Percentiles rank a stretch among this genome's conserved stretches.
Evolutionary conservation across 2,888 invertebrate species (phyloP).

Genomic region (Nematopogon swammerdamellus): DNA sequence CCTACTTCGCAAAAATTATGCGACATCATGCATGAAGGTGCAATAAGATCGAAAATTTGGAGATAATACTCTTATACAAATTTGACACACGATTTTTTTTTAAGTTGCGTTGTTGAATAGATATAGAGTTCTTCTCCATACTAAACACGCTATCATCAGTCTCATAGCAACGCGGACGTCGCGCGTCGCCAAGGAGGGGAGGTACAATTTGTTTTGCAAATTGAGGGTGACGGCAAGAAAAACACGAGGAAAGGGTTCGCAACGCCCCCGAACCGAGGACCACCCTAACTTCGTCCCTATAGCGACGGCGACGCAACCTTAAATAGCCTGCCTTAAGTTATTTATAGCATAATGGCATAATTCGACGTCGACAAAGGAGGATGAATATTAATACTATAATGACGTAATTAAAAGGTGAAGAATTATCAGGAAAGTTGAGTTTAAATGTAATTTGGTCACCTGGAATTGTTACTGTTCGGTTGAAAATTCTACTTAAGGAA

Average conservation of each 20-base stretch:
- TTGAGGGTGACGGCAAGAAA: conserved; percentile 33
- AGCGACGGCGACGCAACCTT: neutral
- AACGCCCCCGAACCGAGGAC: neutral
- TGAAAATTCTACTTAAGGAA: too few relatives aligned
- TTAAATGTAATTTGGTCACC: too few relatives aligned
- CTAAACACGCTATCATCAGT: neutral
- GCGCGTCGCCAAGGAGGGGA: conserved; percentile 14
- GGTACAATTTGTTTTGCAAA: conserved; percentile 48
- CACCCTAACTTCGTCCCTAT: neutral
- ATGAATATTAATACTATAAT: too few relatives aligned
- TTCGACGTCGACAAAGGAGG: neutral
- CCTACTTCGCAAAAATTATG: too few relatives aligned
- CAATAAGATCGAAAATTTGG: too few relatives aligned
- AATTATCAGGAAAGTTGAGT: too few relatives aligned
- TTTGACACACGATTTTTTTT: too few relatives aligned
- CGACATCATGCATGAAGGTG: too few relatives aligned
- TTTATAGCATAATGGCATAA: neutral
- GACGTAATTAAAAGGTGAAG: too few relatives aligned
- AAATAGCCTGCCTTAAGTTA: neutral
- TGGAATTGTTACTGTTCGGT: too few relatives aligned
- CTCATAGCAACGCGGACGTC: conserved; percentile 2
- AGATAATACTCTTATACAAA: too few relatives aligned
- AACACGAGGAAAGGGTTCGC: conserved; percentile 11
- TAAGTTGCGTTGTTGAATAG: too few relatives aligned
- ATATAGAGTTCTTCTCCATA: neutral